These are phyloP conservation scores for Gymnorhina tibicen DNA, from an alignment of 2,113 vertebrate species.

Conservation along the genomic window DNA sequence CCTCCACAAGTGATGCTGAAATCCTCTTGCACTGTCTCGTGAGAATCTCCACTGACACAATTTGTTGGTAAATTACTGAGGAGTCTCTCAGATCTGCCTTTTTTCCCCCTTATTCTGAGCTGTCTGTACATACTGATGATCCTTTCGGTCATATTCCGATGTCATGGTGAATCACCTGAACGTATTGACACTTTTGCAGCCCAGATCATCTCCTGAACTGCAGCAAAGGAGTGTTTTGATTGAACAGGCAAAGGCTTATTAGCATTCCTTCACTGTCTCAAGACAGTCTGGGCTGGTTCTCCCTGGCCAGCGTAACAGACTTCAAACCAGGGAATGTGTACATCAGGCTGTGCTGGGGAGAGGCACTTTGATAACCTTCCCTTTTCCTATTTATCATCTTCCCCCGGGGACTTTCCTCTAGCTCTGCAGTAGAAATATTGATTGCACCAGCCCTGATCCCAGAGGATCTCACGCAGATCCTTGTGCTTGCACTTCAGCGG, in stretches of 20 bases:
- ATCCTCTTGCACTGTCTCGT: accelerated
- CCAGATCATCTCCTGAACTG: not conserved
- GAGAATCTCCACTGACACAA: not conserved
- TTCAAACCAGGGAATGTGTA: not conserved
- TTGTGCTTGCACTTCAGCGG: not conserved
- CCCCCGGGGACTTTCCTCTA: not conserved
- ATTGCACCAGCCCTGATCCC: not conserved
- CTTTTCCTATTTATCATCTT: not conserved
- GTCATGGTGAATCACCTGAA: not conserved
- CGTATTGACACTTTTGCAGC: not conserved
- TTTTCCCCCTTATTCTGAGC: not conserved
- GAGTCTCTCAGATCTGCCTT: not conserved
- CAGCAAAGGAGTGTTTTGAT: not conserved
- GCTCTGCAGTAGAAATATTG: not conserved
- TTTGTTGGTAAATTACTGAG: not conserved
- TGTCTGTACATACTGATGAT: accelerated
- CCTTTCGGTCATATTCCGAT: not conserved
- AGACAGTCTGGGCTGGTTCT: not conserved
- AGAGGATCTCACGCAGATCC: not conserved
- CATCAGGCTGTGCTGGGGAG: not conserved
- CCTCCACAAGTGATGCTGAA: not conserved
- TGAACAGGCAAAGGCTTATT: not conserved
- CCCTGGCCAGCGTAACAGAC: not conserved
- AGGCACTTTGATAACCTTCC: not conserved
- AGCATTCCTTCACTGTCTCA: not conserved